Evolutionary conservation across 2,113 vertebrate species (phyloP), one percentile per base, ranked within the genome.

Genomic region (Aspidoscelis tigris): DNA sequence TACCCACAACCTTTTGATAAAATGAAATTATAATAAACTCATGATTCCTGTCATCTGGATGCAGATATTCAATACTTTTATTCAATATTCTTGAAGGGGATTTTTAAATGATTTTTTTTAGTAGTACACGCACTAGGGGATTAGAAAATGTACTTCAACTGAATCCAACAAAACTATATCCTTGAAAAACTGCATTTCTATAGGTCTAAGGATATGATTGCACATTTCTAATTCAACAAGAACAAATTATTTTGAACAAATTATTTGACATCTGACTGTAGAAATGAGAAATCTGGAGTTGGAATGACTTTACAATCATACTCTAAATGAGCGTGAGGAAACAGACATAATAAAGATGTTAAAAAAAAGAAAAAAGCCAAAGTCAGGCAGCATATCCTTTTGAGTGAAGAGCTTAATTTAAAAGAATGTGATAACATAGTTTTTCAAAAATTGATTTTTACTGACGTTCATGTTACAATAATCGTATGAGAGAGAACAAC

Each of bases 21-120:
- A 58, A 26, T 41, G 53, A 76, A 74, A 66, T 75, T 39, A 12
- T 55, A 26, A 70, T 18, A 11, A 26, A 70, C 41, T 58, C 22
- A 70, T 83, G 24, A 39, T 55, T 22, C 50, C 58, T 33, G 24
- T 69, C 2, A 69, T 55, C n/a, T 71, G 24, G n/a, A 71, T 21
- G 22, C 14, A 44, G 43, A 12, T 6, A 58, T 22, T 77, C 16
- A 84, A 55, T 70, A 77, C 43, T 69, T 18, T 76, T 43, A 24
- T 69, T 84, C 33, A 41, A 47, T 3, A n/a, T 69, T 76, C 33
- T 76, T 39, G 77, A 84, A 77, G n/a, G 65, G 24, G 41, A 68
- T 53, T 76, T 7, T 14, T 53, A 76, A 71, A 39, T 68, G 39
- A 10, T 53, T 76, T 76, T 21, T 5, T 80, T 50, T 8, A 47